phyloP scores from a whole-genome alignment of 2,797 vertebrate species.

The Sebastes minor region DNA sequence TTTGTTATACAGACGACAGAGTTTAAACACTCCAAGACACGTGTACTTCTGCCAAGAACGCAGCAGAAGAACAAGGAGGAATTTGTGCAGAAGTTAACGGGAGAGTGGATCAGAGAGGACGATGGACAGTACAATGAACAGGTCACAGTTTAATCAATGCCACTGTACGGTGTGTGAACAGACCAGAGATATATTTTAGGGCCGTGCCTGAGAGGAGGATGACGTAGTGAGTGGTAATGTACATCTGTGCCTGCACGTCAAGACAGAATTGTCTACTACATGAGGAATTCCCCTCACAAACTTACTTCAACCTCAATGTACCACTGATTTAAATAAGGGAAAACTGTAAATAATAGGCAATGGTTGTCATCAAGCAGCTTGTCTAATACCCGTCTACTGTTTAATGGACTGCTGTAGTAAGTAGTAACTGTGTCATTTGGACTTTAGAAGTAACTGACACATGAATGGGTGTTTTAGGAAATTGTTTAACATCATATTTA shows the following conservation, averaged over 20 bases:
- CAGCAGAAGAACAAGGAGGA: constrained; percentile 43
- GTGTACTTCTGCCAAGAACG: constrained; percentile 10
- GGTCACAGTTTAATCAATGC: constrained; percentile 44
- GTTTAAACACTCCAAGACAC: constrained; percentile 63
- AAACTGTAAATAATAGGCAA: constrained; percentile 44
- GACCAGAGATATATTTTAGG: constrained; percentile 12
- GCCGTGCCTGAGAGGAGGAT: constrained; percentile 6
- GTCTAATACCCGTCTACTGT: constrained; percentile 47
- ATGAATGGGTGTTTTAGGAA: constrained; percentile 17
- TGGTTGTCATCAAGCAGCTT: constrained; percentile 23
- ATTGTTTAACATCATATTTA: constrained; percentile 41
- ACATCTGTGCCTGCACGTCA: constrained; percentile 28
- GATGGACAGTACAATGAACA: constrained; percentile 55
- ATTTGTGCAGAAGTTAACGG: constrained; percentile 8
- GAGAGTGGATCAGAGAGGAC: constrained; percentile 22
- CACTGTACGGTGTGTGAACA: constrained; percentile 23
- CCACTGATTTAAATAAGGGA: constrained; percentile 49
- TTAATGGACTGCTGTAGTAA: constrained; percentile 51
- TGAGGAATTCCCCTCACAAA: constrained; percentile 15
- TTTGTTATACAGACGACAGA: constrained; percentile 61
- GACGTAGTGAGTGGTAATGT: constrained; percentile 8
- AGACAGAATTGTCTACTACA: background rate
- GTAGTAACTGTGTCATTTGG: constrained; percentile 34
- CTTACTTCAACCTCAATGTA: constrained; percentile 35
- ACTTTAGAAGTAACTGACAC: constrained; percentile 30